These are phyloP conservation scores for Siphlonurus alternatus DNA, from an alignment of 2,888 invertebrate genomes.

Conservation along the genomic window DNA sequence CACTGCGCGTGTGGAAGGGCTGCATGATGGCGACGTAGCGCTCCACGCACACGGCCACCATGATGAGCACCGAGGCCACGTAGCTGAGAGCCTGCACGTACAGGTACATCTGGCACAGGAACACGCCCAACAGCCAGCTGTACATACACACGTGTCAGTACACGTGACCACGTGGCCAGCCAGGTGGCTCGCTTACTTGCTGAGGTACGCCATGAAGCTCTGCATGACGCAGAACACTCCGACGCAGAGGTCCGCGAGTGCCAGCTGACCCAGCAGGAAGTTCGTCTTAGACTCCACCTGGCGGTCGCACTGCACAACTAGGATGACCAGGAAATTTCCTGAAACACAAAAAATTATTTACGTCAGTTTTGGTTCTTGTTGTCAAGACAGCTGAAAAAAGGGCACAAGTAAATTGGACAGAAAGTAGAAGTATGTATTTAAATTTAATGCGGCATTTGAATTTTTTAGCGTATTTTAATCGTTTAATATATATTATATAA, in stretches of 20 bases:
- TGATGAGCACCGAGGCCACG: conserved; percentile 75
- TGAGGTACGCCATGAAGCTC: conserved; percentile 65
- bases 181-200: background rate
- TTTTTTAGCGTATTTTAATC: too few relatives aligned
- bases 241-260: conserved; percentile 82
- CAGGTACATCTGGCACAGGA: conserved; percentile 81
- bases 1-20: conserved; percentile 68
- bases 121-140: conserved; percentile 70
- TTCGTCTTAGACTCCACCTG: conserved; percentile 76
- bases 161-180: background rate
- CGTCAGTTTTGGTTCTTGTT: too few relatives aligned
- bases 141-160: conserved; percentile 20
- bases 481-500: too few relatives aligned
- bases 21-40: conserved; percentile 74
- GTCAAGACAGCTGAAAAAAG: too few relatives aligned
- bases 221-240: conserved; percentile 84
- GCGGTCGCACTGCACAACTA: conserved; percentile 67
- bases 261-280: conserved; percentile 80
- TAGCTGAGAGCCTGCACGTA: conserved; percentile 78
- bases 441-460: too few relatives aligned
- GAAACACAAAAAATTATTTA: conserved; percentile 24
- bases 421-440: too few relatives aligned
- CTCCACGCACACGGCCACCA: conserved; percentile 76
- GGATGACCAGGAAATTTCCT: conserved; percentile 77
- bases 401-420: too few relatives aligned